These are phyloP conservation scores for Anguilla pacifica DNA, from an alignment of 2,797 vertebrate species.

Conservation along the genomic window DNA sequence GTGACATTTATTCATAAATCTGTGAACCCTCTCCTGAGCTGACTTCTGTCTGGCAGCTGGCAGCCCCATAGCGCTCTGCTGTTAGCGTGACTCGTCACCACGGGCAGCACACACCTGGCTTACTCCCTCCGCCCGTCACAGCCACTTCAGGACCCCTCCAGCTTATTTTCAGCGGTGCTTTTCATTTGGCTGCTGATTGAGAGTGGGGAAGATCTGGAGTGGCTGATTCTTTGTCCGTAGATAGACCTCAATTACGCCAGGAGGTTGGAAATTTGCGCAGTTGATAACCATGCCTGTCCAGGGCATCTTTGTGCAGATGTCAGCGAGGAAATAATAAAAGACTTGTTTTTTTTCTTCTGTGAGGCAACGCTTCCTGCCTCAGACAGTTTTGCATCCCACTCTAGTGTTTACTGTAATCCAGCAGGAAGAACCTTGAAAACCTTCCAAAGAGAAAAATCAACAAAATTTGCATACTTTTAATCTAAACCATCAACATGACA, in stretches of 20 bases:
- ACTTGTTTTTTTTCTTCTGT: background rate
- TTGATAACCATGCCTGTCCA: background rate
- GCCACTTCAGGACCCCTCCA: background rate
- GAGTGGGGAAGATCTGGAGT: background rate
- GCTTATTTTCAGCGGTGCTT: background rate
- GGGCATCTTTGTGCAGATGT: background rate
- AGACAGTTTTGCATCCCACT: background rate
- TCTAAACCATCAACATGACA: background rate
- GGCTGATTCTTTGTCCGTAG: background rate
- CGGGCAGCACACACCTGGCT: background rate
- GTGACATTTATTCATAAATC: background rate
- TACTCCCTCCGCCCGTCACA: background rate
- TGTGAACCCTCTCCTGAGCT: background rate
- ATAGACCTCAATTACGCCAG: background rate
- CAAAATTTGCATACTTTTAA: background rate
- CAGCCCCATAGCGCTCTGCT: background rate
- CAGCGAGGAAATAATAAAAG: background rate
- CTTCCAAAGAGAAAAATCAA: background rate
- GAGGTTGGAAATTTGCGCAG: background rate
- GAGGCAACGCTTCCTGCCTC: background rate
- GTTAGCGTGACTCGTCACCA: background rate
- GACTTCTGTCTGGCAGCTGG: background rate
- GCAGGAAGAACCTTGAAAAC: background rate
- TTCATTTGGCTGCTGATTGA: conserved; percentile 9
- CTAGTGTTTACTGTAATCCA: background rate